These are phyloP conservation scores for Phataginus tricuspis DNA, from an alignment of 2,797 vertebrate genomes.

Conservation along the genomic window DNA sequence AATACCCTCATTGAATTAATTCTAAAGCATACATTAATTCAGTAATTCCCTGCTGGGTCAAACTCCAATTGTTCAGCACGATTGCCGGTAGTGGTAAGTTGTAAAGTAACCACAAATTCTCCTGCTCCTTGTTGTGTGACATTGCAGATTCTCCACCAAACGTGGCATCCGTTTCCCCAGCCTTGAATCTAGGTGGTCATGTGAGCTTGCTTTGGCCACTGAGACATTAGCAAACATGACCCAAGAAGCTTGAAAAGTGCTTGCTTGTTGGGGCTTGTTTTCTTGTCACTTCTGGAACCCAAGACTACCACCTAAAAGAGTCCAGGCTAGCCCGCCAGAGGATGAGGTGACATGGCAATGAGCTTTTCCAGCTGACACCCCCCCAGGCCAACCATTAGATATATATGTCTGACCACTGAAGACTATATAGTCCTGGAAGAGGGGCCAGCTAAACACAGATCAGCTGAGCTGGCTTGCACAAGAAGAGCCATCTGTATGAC, in stretches of 20 bases:
- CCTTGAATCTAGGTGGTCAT: neutral
- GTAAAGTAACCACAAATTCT: neutral
- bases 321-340: neutral
- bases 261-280: neutral
- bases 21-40: neutral
- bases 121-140: neutral
- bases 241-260: neutral
- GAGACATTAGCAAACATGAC: neutral
- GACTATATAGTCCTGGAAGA: neutral
- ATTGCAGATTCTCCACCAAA: neutral
- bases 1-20: neutral
- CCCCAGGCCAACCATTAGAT: neutral
- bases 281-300: neutral
- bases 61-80: neutral
- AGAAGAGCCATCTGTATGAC: neutral
- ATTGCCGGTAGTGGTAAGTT: neutral
- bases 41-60: neutral
- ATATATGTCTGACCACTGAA: neutral
- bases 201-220: neutral
- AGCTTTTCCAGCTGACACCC: neutral
- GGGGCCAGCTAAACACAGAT: neutral
- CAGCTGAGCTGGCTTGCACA: neutral
- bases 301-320: neutral
- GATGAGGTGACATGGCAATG: neutral
- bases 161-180: neutral